These are phyloP conservation scores for Deroplatys truncata DNA, from an alignment of 2,888 invertebrate species.

Conservation along the genomic window DNA sequence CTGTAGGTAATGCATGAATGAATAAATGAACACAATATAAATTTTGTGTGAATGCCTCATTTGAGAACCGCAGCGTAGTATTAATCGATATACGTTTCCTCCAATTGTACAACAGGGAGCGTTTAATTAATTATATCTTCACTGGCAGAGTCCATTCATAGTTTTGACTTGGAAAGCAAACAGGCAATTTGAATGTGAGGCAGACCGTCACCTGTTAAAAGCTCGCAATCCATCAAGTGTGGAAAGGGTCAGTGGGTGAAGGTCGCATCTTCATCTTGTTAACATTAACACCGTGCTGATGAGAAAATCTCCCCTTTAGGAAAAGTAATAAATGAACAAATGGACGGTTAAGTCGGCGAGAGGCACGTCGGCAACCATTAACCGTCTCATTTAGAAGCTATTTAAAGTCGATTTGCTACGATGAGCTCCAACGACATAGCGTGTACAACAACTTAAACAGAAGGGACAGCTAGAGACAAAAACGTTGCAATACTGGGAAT, in stretches of 20 bases:
- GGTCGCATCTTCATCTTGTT: not conserved
- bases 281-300: not conserved
- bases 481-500: not conserved
- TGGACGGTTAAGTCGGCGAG: not conserved
- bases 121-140: not conserved
- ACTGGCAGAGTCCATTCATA: not conserved
- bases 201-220: not conserved
- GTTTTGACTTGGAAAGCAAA: not conserved
- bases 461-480: not conserved
- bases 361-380: not conserved
- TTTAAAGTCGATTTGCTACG: not conserved
- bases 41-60: not conserved
- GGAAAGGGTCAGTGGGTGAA: not conserved
- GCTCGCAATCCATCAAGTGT: not conserved
- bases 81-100: not conserved
- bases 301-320: not conserved
- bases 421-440: not conserved
- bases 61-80: not conserved
- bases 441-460: not conserved
- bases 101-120: not conserved
- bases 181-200: not conserved
- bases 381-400: not conserved
- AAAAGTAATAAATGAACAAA: conserved; percentile 15
- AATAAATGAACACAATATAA: not conserved
- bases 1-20: not conserved